These are phyloP conservation scores for Habropoda laboriosa DNA, from an alignment of 1,140 invertebrate species.

Conservation along the genomic window DNA sequence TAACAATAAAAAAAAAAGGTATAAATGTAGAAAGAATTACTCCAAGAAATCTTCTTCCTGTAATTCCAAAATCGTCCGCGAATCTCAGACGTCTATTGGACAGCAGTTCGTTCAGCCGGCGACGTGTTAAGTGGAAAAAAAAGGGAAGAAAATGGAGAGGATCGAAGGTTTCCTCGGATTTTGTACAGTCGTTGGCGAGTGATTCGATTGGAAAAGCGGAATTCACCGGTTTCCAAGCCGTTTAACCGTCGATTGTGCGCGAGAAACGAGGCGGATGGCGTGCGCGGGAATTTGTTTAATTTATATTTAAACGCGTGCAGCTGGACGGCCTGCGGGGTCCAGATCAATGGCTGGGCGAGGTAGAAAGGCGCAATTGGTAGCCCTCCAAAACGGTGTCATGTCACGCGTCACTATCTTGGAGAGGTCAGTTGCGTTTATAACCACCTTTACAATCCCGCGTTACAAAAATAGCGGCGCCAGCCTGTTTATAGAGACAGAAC, in stretches of 20 bases:
- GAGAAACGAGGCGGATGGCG: not conserved
- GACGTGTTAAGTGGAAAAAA: too few relatives aligned
- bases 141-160: not conserved
- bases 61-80: too few relatives aligned
- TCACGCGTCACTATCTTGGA: conserved; percentile 45
- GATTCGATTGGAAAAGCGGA: not conserved
- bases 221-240: not conserved
- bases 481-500: conserved; percentile 34
- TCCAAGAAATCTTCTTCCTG: too few relatives aligned
- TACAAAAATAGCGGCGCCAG: conserved; percentile 16
- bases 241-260: not conserved
- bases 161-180: too few relatives aligned
- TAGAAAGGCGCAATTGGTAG: conserved; percentile 32
- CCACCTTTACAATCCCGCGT: conserved; percentile 18
- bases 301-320: conserved; percentile 37
- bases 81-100: too few relatives aligned
- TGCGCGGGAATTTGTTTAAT: conserved; percentile 33
- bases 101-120: too few relatives aligned
- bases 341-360: conserved; percentile 39
- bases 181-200: too few relatives aligned
- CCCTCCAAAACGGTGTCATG: conserved; percentile 33
- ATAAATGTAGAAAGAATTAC: too few relatives aligned
- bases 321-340: not conserved
- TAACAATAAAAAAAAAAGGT: too few relatives aligned
- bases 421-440: conserved; percentile 43